Percentiles rank a stretch among this genome's conserved stretches.
Conservation (phyloP, 2,797 vertebrate species). For the Brachymystax lenok region DNA sequence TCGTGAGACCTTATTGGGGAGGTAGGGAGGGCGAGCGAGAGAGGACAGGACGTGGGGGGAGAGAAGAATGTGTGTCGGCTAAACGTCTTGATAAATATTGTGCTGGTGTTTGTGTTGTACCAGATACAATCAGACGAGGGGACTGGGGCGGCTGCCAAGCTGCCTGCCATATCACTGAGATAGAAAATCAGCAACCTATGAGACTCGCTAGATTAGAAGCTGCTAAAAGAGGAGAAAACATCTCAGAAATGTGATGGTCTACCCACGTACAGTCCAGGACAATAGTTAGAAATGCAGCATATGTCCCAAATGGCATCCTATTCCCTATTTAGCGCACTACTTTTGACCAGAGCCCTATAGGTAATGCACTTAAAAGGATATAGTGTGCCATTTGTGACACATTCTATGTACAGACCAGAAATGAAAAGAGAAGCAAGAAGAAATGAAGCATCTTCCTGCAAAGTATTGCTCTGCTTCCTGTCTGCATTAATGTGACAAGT, state of each 20-base stretch:
- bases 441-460: not conserved
- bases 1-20: not conserved
- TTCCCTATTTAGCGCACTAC: not conserved
- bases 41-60: slow-evolving; percentile 3
- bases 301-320: not conserved
- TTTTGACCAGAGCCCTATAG: not conserved
- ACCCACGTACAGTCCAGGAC: slow-evolving; percentile 26
- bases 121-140: slow-evolving; percentile 62
- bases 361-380: not conserved
- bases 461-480: slow-evolving; percentile 7
- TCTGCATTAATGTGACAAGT: slow-evolving; percentile 31
- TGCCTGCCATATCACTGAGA: slow-evolving; percentile 36
- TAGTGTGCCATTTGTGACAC: not conserved
- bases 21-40: not conserved
- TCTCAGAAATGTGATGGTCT: slow-evolving; percentile 36
- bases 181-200: slow-evolving; percentile 53
- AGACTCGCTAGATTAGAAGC: slow-evolving; percentile 49
- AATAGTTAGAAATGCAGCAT: not conserved
- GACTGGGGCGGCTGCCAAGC: slow-evolving; percentile 57
- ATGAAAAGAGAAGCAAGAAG: not conserved
- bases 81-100: slow-evolving; percentile 61
- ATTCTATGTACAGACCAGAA: not conserved
- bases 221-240: slow-evolving; percentile 40
- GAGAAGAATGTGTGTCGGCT: slow-evolving; percentile 50
- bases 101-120: slow-evolving; percentile 48